Base-by-base conservation (phyloP, 30 jellyfish, hydroid and myxozoan genomes). In the Chironex yamaguchii region DNA sequence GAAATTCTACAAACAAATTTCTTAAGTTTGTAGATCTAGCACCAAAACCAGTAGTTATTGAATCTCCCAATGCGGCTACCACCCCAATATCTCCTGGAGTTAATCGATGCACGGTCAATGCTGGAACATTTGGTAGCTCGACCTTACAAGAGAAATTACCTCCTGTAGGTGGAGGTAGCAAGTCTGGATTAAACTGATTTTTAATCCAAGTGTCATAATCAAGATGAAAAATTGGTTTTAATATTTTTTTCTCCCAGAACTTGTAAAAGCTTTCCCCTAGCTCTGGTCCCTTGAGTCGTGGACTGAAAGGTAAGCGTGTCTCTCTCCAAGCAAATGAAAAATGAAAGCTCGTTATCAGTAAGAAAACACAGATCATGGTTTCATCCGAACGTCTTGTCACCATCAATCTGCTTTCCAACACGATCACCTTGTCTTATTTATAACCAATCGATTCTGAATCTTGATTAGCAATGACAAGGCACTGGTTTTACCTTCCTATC, bases 51-150 rank as follows among this genome's bases (percentile, higher is more conserved):
- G 98, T 77, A 1, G 96, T 91, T 33, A 76, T 30, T 27, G 98
- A 91, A 52, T 79, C 98, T 1, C 98, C 98, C 62, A 91, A 21
- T 6, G 96, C 96, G 17, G 96, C 98, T 26, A 86, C 86, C 17
- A 91, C 75, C 2, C 71, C 89, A 54, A 91, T 73, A 78, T 91
- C 98, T 29, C 51, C 54, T 2, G 98, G 98, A 25, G 90, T 76
- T 70, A 91, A 34, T 2, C 84, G 67, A 42, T 91, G 98, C 21
- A 91, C 95, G n/a, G 72, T 62, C 28, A 66, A 52, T 1, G 98
- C 96, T 31, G 29, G 0, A 3, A 17, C 2, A 49, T 21, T 63
- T 1, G 17, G 21, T 12, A 22, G 27, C 0, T 62, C n/a, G n/a
- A 54, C 21, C 0, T 86, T 86, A 36, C 95, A 85, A 17, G 84